Evolutionary conservation across 2,797 vertebrate genomes (phyloP), one percentile per base, ranked within the genome.

Genomic region (Eleutherodactylus coqui): DNA sequence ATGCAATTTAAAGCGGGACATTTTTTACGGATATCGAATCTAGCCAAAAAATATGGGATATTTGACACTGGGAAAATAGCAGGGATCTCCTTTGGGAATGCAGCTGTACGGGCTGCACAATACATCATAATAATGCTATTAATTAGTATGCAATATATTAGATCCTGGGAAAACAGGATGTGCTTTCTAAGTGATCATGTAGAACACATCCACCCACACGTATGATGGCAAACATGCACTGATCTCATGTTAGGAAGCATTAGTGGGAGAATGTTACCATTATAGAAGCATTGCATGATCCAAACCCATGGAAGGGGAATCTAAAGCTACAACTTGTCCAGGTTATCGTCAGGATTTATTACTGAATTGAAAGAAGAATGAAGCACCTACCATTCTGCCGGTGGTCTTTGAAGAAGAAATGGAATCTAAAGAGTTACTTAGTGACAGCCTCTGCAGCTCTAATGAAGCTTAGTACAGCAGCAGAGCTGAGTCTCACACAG

Each of bases 391-490:
- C 86, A 87, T 87, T 51, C 16, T 87, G 58, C 29, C 64, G 29
- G 81, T 11, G 29, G 29, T 24, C 67, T 64, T 64, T 75, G 36
- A 60, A 43, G 49, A 73, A 67, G 29, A 51, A 73, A 83, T 73
- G 81, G 80, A 55, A 73, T 36, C 27, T 58, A 58, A 55, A 69
- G 73, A 87, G 85, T 87, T 79, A 76, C 81, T 73, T 13, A 79
- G 75, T 77, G 81, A 87, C 81, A 87, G 86, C 21, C 45, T 79
- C 75, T 49, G 81, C 86, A 79, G 81, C 75, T 32, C 62, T 87
- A 78, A 87, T 75, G 81, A 75, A 75, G 81, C 75, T 79, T 41
- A 75, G 43, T 34, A 29, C 81, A 83, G 81, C 85, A 49, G 67
- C 19, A 75, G 81, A 58, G 41, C 51, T 21, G 49, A 49, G 51